A percentile compares a stretch with the other conserved stretches of the same genome.
phyloP scores from a whole-genome alignment of 2,888 invertebrate genomes.

The Trachelus troglodyta region DNA sequence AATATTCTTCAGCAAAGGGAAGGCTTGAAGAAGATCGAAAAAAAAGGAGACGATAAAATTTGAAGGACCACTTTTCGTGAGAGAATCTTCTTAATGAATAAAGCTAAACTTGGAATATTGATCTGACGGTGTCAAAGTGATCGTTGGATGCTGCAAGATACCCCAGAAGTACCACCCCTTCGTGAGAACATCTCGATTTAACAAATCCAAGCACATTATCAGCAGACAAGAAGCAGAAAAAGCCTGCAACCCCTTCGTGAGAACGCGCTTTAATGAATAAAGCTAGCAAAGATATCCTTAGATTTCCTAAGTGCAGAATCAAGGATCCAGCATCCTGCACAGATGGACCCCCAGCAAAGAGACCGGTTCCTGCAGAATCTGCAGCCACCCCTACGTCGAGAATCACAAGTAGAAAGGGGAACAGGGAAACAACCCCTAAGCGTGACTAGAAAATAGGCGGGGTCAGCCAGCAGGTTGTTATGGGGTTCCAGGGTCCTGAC shows the following conservation, averaged over 20 bases:
- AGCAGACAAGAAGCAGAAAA: background rate
- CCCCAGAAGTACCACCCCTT: background rate
- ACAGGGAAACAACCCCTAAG: slow-evolving; percentile 34
- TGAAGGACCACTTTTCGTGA: slow-evolving; percentile 33
- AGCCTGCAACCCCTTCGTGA: slow-evolving; percentile 24
- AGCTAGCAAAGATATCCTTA: slow-evolving; percentile 32
- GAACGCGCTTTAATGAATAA: slow-evolving; percentile 52
- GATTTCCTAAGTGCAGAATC: background rate
- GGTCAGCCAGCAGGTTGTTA: slow-evolving; percentile 49
- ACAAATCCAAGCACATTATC: background rate
- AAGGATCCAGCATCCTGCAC: background rate
- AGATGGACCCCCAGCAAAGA: slow-evolving; percentile 41
- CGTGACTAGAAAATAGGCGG: slow-evolving; percentile 33
- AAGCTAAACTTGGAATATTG: slow-evolving; percentile 10
- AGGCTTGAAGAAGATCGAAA: background rate
- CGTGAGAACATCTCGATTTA: background rate
- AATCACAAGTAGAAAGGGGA: slow-evolving; percentile 10
- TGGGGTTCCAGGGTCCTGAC: slow-evolving; percentile 45
- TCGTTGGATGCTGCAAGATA: background rate
- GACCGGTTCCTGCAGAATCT: slow-evolving; percentile 50
- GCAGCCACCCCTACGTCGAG: slow-evolving; percentile 27
- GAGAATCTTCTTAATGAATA: slow-evolving; percentile 27
- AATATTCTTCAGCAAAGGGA: background rate
- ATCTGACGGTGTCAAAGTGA: background rate
- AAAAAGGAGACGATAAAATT: background rate